These are phyloP conservation scores for Acridotheres tristis DNA, from an alignment of 2,797 vertebrate genomes.

Conservation along the genomic window DNA sequence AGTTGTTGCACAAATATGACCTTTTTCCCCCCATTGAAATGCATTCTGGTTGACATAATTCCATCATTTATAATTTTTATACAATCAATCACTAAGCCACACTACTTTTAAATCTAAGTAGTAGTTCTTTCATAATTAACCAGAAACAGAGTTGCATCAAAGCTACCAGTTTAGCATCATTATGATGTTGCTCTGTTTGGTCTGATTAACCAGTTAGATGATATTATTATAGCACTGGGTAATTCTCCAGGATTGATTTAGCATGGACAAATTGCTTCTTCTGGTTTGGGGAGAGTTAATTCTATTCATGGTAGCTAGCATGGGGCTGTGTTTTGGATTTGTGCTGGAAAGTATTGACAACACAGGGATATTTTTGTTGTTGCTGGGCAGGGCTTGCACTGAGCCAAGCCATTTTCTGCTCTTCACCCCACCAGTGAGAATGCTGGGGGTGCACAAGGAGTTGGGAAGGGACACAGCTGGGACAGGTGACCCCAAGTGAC, in stretches of 20 bases:
- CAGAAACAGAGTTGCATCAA: not conserved
- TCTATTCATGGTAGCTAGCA: too few species aligned
- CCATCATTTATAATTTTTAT: not conserved
- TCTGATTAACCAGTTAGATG: not conserved
- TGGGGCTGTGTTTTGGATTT: not conserved
- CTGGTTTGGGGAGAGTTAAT: not conserved
- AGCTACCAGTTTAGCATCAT: not conserved
- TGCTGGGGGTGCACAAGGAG: not conserved
- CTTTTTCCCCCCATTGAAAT: not conserved
- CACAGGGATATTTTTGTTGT: not conserved
- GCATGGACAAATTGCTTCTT: not conserved
- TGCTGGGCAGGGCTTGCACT: not conserved
- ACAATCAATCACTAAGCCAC: not conserved
- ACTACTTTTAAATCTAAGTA: not conserved
- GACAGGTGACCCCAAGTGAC: not conserved
- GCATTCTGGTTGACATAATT: not conserved
- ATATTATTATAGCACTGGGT: not conserved
- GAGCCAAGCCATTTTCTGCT: not conserved
- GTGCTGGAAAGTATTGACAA: not conserved
- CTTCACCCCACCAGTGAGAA: not conserved
- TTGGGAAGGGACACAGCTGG: rapidly evolving
- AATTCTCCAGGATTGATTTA: not conserved
- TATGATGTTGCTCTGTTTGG: not conserved
- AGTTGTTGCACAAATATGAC: not conserved
- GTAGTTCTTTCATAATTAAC: not conserved